These are phyloP conservation scores for Muscicapa comitata DNA, from an alignment of 2,797 vertebrate species.

Conservation along the genomic window DNA sequence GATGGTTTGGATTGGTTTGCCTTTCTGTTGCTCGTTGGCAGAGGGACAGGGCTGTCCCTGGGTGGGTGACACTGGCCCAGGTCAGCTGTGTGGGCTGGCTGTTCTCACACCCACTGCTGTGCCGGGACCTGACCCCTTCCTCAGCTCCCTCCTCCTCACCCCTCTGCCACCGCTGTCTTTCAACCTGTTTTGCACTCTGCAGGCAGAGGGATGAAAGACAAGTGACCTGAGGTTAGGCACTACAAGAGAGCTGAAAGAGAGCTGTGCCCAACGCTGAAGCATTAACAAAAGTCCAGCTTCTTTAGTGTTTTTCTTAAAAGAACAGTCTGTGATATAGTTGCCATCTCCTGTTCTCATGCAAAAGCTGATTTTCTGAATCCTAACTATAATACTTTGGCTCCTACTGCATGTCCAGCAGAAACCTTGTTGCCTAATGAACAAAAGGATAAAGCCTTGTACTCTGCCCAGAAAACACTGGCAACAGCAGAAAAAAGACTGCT, in stretches of 20 bases:
- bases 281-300: neutral
- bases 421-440: neutral
- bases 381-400: neutral
- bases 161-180: neutral
- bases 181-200: neutral
- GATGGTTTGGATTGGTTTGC: neutral
- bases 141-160: neutral
- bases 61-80: neutral
- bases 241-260: neutral
- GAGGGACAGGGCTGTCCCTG: neutral
- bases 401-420: neutral
- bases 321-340: neutral
- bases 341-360: neutral
- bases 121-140: neutral
- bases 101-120: fast-evolving
- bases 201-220: neutral
- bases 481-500: neutral
- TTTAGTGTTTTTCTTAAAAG: neutral
- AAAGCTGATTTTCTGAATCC: neutral
- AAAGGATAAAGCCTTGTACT: neutral
- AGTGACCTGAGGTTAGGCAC: neutral
- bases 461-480: neutral
- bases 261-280: neutral
- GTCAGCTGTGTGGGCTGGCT: neutral
- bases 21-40: neutral